These are phyloP conservation scores for Megaceryle torquata DNA, from an alignment of 2,113 vertebrate genomes.

Conservation along the genomic window DNA sequence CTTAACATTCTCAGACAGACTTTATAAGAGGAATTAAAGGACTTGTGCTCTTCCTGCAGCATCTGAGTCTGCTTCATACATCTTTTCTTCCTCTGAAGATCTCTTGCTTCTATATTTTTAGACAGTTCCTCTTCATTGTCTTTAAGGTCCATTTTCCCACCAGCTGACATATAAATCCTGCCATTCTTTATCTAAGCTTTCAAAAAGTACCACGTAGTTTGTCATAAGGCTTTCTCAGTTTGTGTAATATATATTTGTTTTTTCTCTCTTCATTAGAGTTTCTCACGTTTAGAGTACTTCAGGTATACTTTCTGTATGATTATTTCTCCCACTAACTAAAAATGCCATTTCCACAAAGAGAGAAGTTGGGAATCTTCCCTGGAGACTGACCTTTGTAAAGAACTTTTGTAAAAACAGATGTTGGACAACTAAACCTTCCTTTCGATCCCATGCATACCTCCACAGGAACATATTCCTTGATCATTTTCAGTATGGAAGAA, in stretches of 20 bases:
- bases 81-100: background rate
- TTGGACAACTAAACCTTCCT: background rate
- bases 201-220: background rate
- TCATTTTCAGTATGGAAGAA: background rate
- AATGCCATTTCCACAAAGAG: background rate
- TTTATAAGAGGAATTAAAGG: background rate
- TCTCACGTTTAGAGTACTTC: background rate
- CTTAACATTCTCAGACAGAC: background rate
- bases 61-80: background rate
- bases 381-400: too few species aligned
- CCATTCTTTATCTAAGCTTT: background rate
- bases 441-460: background rate
- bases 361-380: background rate
- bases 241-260: background rate
- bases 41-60: background rate
- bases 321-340: background rate
- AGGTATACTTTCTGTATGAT: background rate
- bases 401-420: background rate
- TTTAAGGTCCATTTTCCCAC: background rate
- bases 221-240: background rate
- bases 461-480: background rate
- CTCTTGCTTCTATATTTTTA: background rate
- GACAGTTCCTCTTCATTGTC: background rate
- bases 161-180: background rate
- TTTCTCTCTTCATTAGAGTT: background rate